Base-by-base conservation (phyloP, 2,113 vertebrate species). In the Etheostoma cragini region DNA sequence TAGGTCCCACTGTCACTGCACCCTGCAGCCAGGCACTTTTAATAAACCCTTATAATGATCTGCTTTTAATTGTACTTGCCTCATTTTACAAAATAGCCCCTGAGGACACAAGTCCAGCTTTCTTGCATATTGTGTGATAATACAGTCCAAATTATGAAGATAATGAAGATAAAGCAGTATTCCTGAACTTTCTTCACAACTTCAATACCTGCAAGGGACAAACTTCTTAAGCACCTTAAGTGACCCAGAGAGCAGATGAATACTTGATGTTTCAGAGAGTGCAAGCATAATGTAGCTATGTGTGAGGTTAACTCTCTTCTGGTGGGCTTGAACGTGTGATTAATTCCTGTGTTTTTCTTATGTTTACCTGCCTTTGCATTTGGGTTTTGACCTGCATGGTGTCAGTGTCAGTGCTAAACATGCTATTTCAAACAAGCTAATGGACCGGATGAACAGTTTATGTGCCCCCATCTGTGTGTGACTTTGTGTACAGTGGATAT, bases 391-490 rank as follows among this genome's bases (percentile, higher is more conserved):
- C 49, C 0, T 24, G 30, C 8, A 30, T 14, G 30, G 42, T 54
- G 14, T 26, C 22, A 10, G 30, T 14, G 24, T 56, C 65, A 62
- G 8, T n/a, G 8, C 71, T 47, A 14, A 4, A 63, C 3, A 11
- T 62, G 65, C 5, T 19, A 26, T 1, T 12, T 72, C 24, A 26
- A 50, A 71, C 50, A 65, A 33, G 35, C 46, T 69, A 52, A 54
- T 53, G 13, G n/a, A 62, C 35, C 47, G 45, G 33, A 52, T 46
- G 24, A 76, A 14, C 8, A 33, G 54, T 46, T 19, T 57, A 30
- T 60, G 53, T 35, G 13, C 60, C 77, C 65, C 62, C 67, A 42
- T 63, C 72, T 86, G 70, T 72, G 60, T 42, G 7, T 56, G 63
- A 26, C 30, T 65, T 24, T 65, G 6, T 42, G 38, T 42, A 42